Evolutionary conservation across 2,888 invertebrate genomes (phyloP), one percentile per base, ranked within the genome.

Genomic region (Melitaea athalia): DNA sequence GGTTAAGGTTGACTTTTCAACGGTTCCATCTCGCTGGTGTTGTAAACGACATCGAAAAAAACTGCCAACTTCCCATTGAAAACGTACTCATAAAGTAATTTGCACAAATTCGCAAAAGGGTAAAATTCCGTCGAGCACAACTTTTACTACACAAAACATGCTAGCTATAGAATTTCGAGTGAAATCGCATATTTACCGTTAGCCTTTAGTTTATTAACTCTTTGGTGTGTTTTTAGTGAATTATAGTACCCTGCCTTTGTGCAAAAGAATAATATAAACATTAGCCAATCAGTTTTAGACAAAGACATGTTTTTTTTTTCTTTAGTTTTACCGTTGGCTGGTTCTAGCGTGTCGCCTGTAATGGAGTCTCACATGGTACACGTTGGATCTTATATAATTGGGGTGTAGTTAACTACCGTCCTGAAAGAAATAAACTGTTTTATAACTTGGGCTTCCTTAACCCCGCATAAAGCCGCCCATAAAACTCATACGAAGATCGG

Each of bases 91-190:
- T 92, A 92, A 91, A 92, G 87, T 88, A 90, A 92, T 92, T 92
- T 92, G 89, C 90, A 83, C 88, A 91, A 90, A 89, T 89, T 91
- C 84, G 92, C 92, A 91, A 91, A 91, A 87, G 91, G 92, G 89
- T 91, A 75, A 88, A 74, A 83, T 83, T 84, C 76, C 77, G 81
- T 83, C 79, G 75, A 79, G 77, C 79, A 76, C 77, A 83, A 85
- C 80, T 85, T 89, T 89, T 85, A 83, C 88, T 83, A 78, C 74
- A 78, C 84, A 57, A 84, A 79, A 83, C 78, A 88, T 87, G 84
- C 89, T 88, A 89, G 79, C 80, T 83, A 79, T 81, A 80, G 79
- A 83, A 84, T 80, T 75, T 64, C 70, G 71, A 74, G 79, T 81
- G 85, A 84, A 85, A 81, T 79, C 75, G 71, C 75, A 72, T 73